These are phyloP conservation scores for Tragelaphus eurycerus DNA, from an alignment of 2,797 vertebrate genomes.

Conservation along the genomic window DNA sequence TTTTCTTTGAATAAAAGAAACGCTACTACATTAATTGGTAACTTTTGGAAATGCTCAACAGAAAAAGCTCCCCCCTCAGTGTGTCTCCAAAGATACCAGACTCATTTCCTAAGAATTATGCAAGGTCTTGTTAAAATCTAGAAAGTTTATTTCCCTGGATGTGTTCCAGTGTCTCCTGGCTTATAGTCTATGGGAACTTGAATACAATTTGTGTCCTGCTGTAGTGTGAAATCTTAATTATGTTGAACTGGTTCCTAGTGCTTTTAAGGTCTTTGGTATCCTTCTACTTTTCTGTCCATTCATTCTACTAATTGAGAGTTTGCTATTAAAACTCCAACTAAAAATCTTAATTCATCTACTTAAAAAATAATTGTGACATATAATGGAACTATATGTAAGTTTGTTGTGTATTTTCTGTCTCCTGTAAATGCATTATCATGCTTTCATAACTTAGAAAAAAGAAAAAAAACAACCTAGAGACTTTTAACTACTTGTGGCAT, in stretches of 20 bases:
- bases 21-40: background rate
- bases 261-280: background rate
- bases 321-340: background rate
- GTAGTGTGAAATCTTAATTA: background rate
- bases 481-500: background rate
- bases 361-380: background rate
- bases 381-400: background rate
- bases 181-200: background rate
- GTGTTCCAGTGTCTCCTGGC: background rate
- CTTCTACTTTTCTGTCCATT: background rate
- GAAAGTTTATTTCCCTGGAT: background rate
- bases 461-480: background rate
- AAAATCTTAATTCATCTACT: background rate
- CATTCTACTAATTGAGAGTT: background rate
- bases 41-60: background rate
- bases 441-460: background rate
- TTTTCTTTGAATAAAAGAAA: background rate
- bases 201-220: background rate
- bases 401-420: background rate
- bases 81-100: background rate
- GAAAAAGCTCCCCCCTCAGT: background rate
- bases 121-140: constrained; percentile 1
- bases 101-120: constrained; percentile 34
- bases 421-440: background rate
- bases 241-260: background rate